Conservation (phyloP, 2,888 invertebrate genomes). For the Caenorhabditis sinica region DNA sequence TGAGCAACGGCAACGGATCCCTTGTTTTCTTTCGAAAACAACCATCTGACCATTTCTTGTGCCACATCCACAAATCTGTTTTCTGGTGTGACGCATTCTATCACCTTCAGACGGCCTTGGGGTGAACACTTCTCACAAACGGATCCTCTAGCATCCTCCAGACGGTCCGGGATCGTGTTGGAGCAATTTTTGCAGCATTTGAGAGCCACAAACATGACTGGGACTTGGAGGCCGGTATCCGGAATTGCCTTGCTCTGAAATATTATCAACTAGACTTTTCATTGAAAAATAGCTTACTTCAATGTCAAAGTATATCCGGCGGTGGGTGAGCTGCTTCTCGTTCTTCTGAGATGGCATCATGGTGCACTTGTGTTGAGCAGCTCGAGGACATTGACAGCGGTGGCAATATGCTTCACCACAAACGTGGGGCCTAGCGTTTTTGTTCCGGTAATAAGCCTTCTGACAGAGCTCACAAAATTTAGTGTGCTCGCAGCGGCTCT, state of each 20-base stretch:
- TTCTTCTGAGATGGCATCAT: neutral
- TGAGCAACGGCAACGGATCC: conserved; percentile 8
- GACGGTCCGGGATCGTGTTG: neutral
- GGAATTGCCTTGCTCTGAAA: neutral
- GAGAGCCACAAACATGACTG: neutral
- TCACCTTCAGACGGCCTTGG: neutral
- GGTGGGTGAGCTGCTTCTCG: neutral
- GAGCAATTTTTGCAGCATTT: neutral
- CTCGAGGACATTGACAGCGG: neutral
- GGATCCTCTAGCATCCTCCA: no score
- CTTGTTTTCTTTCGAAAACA: neutral
- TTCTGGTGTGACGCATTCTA: neutral
- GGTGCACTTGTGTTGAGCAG: neutral
- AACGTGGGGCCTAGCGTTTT: neutral
- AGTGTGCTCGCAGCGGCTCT: neutral
- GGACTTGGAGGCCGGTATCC: neutral
- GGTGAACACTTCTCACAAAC: neutral
- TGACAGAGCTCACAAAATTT: neutral
- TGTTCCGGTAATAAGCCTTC: neutral
- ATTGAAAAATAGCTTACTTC: neutral
- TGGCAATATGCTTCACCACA: neutral
- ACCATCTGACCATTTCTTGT: neutral
- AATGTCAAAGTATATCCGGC: neutral
- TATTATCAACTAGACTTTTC: neutral
- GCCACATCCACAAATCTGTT: neutral